These are phyloP conservation scores for Gymnarchus niloticus DNA, from an alignment of 2,113 vertebrate genomes.

Conservation along the genomic window DNA sequence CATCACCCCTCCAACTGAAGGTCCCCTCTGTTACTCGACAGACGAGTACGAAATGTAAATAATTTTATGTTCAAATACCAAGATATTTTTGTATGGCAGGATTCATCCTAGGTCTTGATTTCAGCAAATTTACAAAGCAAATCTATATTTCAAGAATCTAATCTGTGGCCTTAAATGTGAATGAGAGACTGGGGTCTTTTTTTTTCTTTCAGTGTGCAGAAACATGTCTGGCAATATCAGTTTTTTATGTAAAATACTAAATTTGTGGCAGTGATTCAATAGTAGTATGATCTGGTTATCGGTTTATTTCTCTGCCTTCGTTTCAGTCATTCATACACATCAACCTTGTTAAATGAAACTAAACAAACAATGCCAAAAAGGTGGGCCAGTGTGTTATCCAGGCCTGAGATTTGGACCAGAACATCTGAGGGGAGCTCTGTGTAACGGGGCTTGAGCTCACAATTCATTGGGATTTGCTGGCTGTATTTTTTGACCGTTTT, in stretches of 20 bases:
- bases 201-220: slow-evolving; percentile 10
- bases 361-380: neutral
- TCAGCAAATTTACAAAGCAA: slow-evolving; percentile 26
- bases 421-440: neutral
- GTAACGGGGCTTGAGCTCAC: too few species aligned
- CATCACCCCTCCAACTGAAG: slow-evolving; percentile 23
- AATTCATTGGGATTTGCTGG: neutral
- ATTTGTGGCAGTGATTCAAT: neutral
- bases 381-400: neutral
- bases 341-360: neutral
- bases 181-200: slow-evolving; percentile 22
- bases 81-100: slow-evolving; percentile 46
- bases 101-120: slow-evolving; percentile 29
- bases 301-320: slow-evolving; percentile 5
- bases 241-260: neutral
- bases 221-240: neutral
- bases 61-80: slow-evolving; percentile 30
- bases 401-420: neutral
- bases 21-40: slow-evolving; percentile 33
- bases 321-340: slow-evolving; percentile 9
- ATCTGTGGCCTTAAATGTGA: slow-evolving; percentile 60
- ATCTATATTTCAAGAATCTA: slow-evolving; percentile 38
- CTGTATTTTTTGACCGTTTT: neutral
- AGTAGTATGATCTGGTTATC: slow-evolving; percentile 25
- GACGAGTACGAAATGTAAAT: slow-evolving; percentile 31